Percentiles rank a stretch among this genome's conserved stretches.
phyloP scores from a whole-genome alignment of 2,888 invertebrate genomes.

The Ashinkailepas kermadecensis region DNA sequence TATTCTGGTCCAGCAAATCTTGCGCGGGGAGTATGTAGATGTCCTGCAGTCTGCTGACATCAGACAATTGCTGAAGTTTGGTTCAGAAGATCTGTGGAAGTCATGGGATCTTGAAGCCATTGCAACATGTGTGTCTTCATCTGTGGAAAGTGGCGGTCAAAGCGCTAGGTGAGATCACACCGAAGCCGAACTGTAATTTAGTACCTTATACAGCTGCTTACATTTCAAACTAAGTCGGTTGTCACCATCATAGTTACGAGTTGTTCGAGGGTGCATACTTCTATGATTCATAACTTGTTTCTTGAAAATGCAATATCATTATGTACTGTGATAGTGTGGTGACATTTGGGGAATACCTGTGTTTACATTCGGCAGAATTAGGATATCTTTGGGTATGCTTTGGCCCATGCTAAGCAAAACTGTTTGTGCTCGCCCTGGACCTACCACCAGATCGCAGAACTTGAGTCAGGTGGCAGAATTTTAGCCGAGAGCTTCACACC shows the following conservation, averaged over 20 bases:
- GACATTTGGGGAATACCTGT: no score
- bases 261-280: not conserved
- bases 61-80: not conserved
- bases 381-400: no score
- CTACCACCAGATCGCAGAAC: no score
- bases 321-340: no score
- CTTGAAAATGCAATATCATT: no score
- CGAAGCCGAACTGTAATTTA: not conserved
- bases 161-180: not conserved
- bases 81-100: not conserved
- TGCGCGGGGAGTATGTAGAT: not conserved
- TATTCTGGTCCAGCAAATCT: not conserved
- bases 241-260: not conserved
- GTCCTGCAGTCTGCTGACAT: not conserved
- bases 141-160: not conserved
- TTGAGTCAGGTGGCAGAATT: no score
- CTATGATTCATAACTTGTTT: not conserved
- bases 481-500: no score
- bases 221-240: not conserved
- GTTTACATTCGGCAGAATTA: no score
- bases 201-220: no score
- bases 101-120: constrained; percentile 6
- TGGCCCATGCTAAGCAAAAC: no score
- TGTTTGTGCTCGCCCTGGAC: no score
- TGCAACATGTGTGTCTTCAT: not conserved